phyloP scores from a whole-genome alignment of 2,113 vertebrate species.

The Cromileptes altivelis region DNA sequence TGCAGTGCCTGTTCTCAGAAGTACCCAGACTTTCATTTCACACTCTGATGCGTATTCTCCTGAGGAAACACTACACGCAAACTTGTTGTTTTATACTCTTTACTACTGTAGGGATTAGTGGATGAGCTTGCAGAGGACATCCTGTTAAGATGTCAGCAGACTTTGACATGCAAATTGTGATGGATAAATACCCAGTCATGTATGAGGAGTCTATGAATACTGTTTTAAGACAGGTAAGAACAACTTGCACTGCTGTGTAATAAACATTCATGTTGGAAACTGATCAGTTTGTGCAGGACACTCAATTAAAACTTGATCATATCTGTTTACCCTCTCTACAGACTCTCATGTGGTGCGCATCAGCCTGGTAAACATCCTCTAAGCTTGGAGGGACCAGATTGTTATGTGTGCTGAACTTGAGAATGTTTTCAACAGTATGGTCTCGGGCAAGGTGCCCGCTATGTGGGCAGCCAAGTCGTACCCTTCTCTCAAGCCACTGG shows the following conservation, averaged over 20 bases:
- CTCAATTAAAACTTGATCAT: neutral
- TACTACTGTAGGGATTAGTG: conserved; percentile 87
- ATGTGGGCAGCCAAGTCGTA: conserved; percentile 95
- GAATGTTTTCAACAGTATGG: conserved; percentile 91
- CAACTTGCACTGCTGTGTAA: neutral
- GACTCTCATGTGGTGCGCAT: conserved; percentile 87
- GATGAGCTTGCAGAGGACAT: conserved; percentile 91
- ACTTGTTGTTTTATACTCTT: neutral
- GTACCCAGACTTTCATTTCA: neutral
- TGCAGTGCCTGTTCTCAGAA: conserved; percentile 24
- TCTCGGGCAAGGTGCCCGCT: conserved; percentile 90
- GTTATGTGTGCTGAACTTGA: conserved; percentile 95
- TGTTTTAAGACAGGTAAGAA: conserved; percentile 91
- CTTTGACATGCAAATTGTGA: conserved; percentile 88
- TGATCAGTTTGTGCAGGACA: neutral
- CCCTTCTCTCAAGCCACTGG: conserved; percentile 92
- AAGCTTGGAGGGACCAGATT: conserved; percentile 93
- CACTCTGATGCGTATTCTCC: neutral
- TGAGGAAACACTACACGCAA: neutral
- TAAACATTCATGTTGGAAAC: neutral
- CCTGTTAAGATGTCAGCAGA: conserved; percentile 89
- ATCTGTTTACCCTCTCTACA: conserved; percentile 62
- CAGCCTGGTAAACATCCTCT: conserved; percentile 89
- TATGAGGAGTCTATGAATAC: conserved; percentile 97
- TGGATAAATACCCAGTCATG: conserved; percentile 89